Evolutionary conservation across 2,888 invertebrate species (phyloP), one percentile per base, ranked within the genome.

Genomic region (Patella depressa): DNA sequence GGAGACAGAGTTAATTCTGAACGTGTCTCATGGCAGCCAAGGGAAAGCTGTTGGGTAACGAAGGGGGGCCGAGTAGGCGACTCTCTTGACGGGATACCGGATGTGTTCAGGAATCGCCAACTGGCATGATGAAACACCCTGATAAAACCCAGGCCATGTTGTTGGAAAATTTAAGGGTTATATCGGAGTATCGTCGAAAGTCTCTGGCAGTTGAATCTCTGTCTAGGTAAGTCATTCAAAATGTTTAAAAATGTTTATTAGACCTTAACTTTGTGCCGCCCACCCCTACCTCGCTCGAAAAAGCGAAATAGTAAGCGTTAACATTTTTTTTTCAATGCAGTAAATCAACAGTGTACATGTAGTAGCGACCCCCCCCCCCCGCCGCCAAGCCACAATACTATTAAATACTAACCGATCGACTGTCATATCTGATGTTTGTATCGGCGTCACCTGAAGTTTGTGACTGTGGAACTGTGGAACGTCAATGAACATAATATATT

Each of bases 81-180:
- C 19, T 65, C 9, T 65, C 53, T 17, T 65, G 55, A 65, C 65
- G 65, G 74, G 65, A 74, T 34, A 29, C 65, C 59, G 45, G 53
- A 34, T n/a, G 19, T 29, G 65, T 53, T 45, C 19, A 45, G 12
- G 53, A 72, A 9, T 45, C 45, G 55, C 34, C 54, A 73, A 17
- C 53, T 29, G 71, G 71, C 72, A 87, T 78, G 74, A 87, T 88
- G 87, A 88, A 86, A 82, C 85, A 88, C 74, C 81, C 85, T 55
- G 88, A 88, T 75, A 88, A 87, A 78, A 81, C 87, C 9, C 86
- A 88, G 54, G 86, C 85, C 77, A 87, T 88, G 88, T 80, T 88
- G 65, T 74, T 88, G 79, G 88, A 88, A 80, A 88, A 88, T 80
- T 81, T 88, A 71, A 80, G 86, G 83, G 83, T 88, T 74, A 88